phyloP scores from a whole-genome alignment of 2,888 invertebrate genomes.

The Brenthis hecate region DNA sequence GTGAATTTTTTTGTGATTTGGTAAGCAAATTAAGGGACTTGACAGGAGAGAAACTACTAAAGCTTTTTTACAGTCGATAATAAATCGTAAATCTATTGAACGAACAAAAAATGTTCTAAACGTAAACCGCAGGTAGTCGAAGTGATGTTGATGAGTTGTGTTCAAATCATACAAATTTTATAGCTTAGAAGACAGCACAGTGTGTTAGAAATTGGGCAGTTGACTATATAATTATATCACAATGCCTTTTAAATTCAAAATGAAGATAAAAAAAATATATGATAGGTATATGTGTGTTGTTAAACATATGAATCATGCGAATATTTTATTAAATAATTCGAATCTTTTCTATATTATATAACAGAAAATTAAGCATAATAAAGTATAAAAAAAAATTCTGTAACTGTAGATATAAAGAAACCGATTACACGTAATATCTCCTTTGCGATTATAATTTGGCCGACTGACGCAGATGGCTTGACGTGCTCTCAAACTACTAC shows the following conservation, averaged over 20 bases:
- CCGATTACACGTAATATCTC: constrained; percentile 2
- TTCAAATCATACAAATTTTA: constrained; percentile 35
- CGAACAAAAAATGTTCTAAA: constrained; percentile 24
- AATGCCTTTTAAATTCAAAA: too few relatives aligned
- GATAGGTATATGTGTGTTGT: too few relatives aligned
- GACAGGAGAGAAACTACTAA: constrained; percentile 2
- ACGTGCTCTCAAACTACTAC: constrained; percentile 12
- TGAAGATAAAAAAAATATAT: too few relatives aligned
- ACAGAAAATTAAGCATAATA: too few relatives aligned
- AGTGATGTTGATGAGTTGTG: constrained; percentile 31
- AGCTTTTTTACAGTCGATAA: neutral
- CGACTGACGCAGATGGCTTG: constrained; percentile 1
- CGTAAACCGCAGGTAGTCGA: constrained; percentile 25
- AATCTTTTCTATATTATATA: too few relatives aligned
- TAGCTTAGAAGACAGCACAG: constrained; percentile 20
- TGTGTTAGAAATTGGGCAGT: neutral
- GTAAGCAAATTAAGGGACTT: neutral
- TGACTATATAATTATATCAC: too few relatives aligned
- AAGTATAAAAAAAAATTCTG: neutral
- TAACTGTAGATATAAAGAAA: neutral
- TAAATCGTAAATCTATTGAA: constrained; percentile 31
- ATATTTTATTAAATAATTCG: too few relatives aligned
- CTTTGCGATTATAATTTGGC: constrained; percentile 9
- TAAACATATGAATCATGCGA: too few relatives aligned
- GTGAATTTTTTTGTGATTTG: neutral